phyloP scores from a whole-genome alignment of 1,140 invertebrate genomes.

The Nasonia longicornis region DNA sequence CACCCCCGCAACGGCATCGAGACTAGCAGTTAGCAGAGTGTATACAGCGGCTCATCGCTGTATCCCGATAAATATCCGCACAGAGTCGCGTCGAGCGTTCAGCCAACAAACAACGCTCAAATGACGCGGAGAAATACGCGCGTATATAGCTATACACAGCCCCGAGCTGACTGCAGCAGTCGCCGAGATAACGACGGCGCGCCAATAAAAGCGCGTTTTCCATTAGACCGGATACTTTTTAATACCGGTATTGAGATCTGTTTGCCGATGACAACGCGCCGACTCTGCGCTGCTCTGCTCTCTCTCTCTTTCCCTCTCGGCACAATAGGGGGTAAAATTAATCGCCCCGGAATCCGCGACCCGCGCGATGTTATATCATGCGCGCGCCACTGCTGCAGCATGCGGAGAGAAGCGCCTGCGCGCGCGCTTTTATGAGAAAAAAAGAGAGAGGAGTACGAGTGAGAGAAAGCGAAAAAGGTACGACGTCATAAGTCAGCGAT shows the following conservation, averaged over 20 bases:
- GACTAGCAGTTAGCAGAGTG: neutral
- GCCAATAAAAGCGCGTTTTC: slow-evolving; percentile 35
- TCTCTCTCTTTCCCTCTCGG: neutral
- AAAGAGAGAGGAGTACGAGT: neutral
- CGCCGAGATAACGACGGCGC: neutral
- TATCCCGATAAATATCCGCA: slow-evolving; percentile 7
- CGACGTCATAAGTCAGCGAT: slow-evolving; percentile 48
- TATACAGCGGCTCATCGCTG: neutral
- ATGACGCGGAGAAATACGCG: neutral
- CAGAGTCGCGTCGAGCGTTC: neutral
- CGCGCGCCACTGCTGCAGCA: neutral
- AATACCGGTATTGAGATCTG: slow-evolving; percentile 54
- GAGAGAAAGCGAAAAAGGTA: slow-evolving; percentile 34
- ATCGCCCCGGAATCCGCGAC: slow-evolving; percentile 53
- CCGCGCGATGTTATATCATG: slow-evolving; percentile 7
- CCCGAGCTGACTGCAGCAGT: neutral
- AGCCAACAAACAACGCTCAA: neutral
- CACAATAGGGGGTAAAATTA: slow-evolving; percentile 59
- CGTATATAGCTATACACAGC: neutral
- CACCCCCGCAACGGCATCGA: neutral
- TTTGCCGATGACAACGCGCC: slow-evolving; percentile 56
- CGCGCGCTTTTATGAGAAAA: slow-evolving; percentile 25
- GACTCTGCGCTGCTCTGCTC: neutral
- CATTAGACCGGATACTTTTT: slow-evolving; percentile 54
- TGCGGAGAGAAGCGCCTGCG: slow-evolving; percentile 31